Evolutionary conservation across 2,797 vertebrate species (phyloP), one percentile per base, ranked within the genome.

Genomic region (Ispidina picta): DNA sequence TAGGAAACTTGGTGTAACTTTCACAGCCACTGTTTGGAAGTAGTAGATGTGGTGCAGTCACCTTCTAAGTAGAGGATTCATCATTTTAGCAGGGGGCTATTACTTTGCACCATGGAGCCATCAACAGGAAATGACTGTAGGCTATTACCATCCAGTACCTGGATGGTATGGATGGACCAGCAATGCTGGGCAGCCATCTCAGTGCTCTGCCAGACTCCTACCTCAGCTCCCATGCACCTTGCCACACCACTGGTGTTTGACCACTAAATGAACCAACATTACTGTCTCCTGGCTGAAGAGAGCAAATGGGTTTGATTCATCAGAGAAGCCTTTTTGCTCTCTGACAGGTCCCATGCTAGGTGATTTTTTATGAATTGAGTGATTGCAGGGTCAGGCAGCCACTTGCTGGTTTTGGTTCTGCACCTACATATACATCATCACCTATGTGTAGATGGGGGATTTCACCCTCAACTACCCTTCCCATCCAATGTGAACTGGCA

Each of bases 391-490:
- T 55, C 63, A 62, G 79, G 39, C 9, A 77, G 70, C 6, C 0
- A 0, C 54, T 74, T 29, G 18, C 19, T 2, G 0, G 8, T 66
- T 70, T 77, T 33, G 49, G 4, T 63, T 63, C 41, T 86, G 72
- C 56, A 63, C 22, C 28, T 4, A 1, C 0, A 3, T 23, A 58
- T 17, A 41, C 69, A 22, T 5, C 44, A 39, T 33, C 48, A 72
- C 14, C 23, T 6, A 0, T 0, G 0, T 22, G 39, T 2, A 49
- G 26, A 39, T 25, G 73, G 2, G 2, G 63, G 19, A 54, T 81
- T 86, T 83, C 76, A 43, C 23, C 60, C 79, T 64, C 46, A 33
- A 8, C 39, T 0, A 0, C 56, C n/a, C 44, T 90, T 59, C 48
- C 48, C 49, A 28, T 12, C 76, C 25, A 52, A 89, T 74, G 84